phyloP scores from a whole-genome alignment of 1,140 invertebrate genomes.

The Microvelia longipes region DNA sequence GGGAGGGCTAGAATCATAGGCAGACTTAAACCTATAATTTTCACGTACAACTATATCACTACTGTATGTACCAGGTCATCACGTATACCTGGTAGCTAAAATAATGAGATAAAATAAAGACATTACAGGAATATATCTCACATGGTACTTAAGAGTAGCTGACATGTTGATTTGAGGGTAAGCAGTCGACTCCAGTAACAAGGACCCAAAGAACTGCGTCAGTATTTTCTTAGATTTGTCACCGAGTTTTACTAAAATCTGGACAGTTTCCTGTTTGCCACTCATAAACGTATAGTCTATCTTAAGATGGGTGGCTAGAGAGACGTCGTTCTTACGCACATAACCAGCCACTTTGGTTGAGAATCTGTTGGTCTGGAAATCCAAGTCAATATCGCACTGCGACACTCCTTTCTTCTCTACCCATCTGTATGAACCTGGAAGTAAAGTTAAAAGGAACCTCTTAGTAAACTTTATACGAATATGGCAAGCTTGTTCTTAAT shows the following conservation, averaged over 20 bases:
- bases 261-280: conserved; percentile 46
- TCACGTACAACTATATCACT: no score
- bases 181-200: conserved; percentile 50
- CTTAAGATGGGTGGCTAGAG: conserved; percentile 39
- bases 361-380: conserved; percentile 51
- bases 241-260: conserved; percentile 44
- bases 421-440: conserved; percentile 35
- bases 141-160: conserved; percentile 44
- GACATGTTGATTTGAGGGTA: conserved; percentile 60
- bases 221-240: conserved; percentile 45
- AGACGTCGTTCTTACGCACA: conserved; percentile 38
- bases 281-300: conserved; percentile 50
- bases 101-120: no score
- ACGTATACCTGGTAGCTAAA: no score
- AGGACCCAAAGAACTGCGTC: conserved; percentile 38
- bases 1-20: no score
- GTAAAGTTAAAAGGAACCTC: background rate
- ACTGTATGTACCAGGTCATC: no score
- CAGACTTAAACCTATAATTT: no score
- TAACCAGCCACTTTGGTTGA: conserved; percentile 49
- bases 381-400: conserved; percentile 48
- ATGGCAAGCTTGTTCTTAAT: no score
- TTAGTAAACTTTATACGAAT: no score
- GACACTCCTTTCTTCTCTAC: conserved; percentile 48
- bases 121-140: no score